Percentiles rank a stretch among this genome's conserved stretches.
phyloP scores from a whole-genome alignment of 1,140 invertebrate species.

The Acromyrmex heyeri region DNA sequence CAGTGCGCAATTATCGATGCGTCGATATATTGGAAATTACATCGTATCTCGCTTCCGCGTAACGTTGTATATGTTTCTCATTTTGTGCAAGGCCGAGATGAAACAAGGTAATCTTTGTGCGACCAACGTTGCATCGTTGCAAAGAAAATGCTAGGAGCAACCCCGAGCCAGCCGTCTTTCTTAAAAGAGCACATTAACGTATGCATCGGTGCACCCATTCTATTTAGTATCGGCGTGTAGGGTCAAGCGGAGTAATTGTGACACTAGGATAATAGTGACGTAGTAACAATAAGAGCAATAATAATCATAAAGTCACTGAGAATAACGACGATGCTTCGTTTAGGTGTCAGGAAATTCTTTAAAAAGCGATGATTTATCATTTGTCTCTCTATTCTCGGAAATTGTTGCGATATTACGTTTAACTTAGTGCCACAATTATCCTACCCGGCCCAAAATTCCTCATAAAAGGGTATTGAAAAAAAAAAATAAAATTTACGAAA shows the following conservation, averaged over 20 bases:
- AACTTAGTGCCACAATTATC: not conserved
- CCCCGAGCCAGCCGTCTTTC: conserved; percentile 15
- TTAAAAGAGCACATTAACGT: conserved; percentile 41
- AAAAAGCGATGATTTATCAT: not conserved
- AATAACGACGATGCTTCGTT: not conserved
- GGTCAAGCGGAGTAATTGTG: conserved; percentile 19
- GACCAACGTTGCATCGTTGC: conserved; percentile 42
- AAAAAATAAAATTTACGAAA: not conserved
- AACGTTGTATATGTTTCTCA: conserved; percentile 46
- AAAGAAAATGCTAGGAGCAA: conserved; percentile 36
- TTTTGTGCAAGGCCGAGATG: conserved; percentile 56
- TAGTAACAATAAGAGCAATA: conserved; percentile 13
- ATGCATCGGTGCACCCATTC: conserved; percentile 43
- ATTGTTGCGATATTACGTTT: conserved; percentile 5
- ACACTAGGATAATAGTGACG: conserved; percentile 18
- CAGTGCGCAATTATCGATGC: conserved; percentile 53
- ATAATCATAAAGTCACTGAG: conserved; percentile 14
- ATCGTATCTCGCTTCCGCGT: conserved; percentile 39
- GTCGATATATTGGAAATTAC: conserved; percentile 63
- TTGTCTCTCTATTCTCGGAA: not conserved
- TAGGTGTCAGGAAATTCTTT: not conserved
- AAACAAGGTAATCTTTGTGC: conserved; percentile 50
- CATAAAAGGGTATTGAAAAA: not conserved
- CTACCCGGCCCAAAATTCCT: not conserved
- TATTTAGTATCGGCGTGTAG: conserved; percentile 11